Evolutionary conservation across 1,140 invertebrate genomes (phyloP).

Genomic region (Choristoneura fumiferana): DNA sequence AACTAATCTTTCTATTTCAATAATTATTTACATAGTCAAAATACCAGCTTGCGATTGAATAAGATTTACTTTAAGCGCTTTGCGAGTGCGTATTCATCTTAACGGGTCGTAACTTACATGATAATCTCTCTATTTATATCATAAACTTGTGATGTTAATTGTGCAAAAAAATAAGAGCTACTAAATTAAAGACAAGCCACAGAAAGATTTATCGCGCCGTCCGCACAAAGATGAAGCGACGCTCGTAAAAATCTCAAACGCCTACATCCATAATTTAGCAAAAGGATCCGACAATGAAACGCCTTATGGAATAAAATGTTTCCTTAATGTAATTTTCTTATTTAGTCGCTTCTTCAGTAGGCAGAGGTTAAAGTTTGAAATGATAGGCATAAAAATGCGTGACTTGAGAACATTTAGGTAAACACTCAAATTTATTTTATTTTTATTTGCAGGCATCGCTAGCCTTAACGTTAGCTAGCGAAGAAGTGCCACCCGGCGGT

Average conservation of each 20-base stretch:
- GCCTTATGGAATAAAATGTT: background rate
- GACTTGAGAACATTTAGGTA: no score
- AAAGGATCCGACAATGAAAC: constrained; percentile 2
- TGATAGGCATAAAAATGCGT: no score
- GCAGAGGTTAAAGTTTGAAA: no score
- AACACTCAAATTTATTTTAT: constrained; percentile 4
- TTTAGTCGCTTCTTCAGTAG: background rate
- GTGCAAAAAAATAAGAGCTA: no score
- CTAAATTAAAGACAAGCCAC: background rate
- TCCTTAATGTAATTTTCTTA: constrained; percentile 7
- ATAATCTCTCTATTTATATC: no score
- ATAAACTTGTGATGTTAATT: no score
- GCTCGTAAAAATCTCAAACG: background rate
- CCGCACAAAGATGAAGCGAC: background rate
- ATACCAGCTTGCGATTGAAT: no score
- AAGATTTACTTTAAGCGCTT: no score
- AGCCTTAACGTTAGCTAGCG: constrained; percentile 51
- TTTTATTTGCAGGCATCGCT: constrained; percentile 57
- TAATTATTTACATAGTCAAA: no score
- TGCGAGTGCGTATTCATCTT: no score
- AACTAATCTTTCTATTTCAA: no score
- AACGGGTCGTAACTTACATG: no score
- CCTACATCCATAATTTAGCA: constrained; percentile 4
- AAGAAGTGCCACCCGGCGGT: constrained; percentile 39
- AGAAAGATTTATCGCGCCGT: background rate